Evolutionary conservation across 2,797 vertebrate genomes (phyloP).

Genomic region (Hippocampus kuda): DNA sequence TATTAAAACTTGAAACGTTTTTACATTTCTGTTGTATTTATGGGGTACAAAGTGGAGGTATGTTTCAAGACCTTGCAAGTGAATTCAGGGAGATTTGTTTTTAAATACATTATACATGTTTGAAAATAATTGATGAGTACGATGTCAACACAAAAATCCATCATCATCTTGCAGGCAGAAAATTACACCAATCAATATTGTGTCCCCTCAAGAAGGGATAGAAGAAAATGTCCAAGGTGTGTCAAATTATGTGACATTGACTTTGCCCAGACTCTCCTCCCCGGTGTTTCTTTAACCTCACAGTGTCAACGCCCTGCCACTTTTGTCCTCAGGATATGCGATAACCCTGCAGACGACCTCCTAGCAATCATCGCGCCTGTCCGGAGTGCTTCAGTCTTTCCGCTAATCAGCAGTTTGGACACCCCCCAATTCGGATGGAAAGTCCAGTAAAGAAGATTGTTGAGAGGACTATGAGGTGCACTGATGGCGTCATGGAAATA

Average conservation of each 20-base stretch:
- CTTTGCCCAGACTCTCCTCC: not conserved
- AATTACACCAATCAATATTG: not conserved
- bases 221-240: not conserved
- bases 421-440: not conserved
- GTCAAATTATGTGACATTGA: not conserved
- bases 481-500: not conserved
- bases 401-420: slow-evolving; percentile 1
- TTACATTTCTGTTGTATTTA: too few relatives aligned
- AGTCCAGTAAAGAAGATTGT: not conserved
- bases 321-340: slow-evolving; percentile 4
- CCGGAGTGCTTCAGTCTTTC: slow-evolving; percentile 2
- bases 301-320: not conserved
- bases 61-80: too few relatives aligned
- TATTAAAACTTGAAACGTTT: too few relatives aligned
- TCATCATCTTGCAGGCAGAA: not conserved
- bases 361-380: slow-evolving; percentile 10
- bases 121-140: too few relatives aligned
- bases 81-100: too few relatives aligned
- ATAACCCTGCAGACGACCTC: not conserved
- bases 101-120: too few relatives aligned
- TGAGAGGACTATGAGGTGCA: not conserved
- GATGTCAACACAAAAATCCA: not conserved
- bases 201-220: not conserved
- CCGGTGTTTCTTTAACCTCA: slow-evolving; percentile 3
- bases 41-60: too few relatives aligned